Evolutionary conservation across 2,113 vertebrate species (phyloP).

Genomic region (Lutjanus erythropterus): DNA sequence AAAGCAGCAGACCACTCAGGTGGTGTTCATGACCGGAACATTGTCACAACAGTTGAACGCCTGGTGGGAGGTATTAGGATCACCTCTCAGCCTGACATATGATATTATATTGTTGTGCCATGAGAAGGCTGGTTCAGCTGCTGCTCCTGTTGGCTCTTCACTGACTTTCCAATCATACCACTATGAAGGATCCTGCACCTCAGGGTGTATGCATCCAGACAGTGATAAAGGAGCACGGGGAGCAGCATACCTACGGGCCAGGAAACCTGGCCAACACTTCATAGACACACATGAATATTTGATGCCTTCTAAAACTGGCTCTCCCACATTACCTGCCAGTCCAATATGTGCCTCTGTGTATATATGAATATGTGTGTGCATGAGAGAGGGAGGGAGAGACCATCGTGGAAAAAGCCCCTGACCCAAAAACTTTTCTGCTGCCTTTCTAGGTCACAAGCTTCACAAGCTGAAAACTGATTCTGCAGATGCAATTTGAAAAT

Average conservation of each 20-base stretch:
- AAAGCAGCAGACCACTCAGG: background rate
- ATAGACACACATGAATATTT: conserved; percentile 80
- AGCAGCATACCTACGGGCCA: conserved; percentile 51
- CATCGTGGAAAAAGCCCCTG: conserved; percentile 34
- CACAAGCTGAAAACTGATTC: conserved; percentile 35
- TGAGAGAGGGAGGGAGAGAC: background rate
- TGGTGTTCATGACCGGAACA: conserved; percentile 8
- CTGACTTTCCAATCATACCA: conserved; percentile 28
- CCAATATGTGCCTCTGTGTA: background rate
- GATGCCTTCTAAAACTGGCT: conserved; percentile 70
- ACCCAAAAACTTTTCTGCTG: conserved; percentile 54
- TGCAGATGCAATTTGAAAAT: conserved; percentile 24
- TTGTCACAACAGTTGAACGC: background rate
- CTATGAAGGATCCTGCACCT: conserved; percentile 35
- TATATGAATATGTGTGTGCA: background rate
- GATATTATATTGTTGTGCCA: conserved; percentile 35
- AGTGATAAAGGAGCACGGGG: conserved; percentile 58
- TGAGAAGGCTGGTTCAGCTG: conserved; percentile 20
- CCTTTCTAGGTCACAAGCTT: conserved; percentile 57
- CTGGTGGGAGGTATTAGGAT: conserved; percentile 22
- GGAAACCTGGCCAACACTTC: conserved; percentile 62
- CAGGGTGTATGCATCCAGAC: conserved; percentile 39
- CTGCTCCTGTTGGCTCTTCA: conserved; percentile 30
- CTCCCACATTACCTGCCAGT: conserved; percentile 53
- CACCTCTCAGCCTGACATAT: conserved; percentile 21